Percentiles rank a stretch among this genome's conserved stretches.
Evolutionary conservation across 2,113 vertebrate genomes (phyloP).

Genomic region (Miniopterus natalensis): DNA sequence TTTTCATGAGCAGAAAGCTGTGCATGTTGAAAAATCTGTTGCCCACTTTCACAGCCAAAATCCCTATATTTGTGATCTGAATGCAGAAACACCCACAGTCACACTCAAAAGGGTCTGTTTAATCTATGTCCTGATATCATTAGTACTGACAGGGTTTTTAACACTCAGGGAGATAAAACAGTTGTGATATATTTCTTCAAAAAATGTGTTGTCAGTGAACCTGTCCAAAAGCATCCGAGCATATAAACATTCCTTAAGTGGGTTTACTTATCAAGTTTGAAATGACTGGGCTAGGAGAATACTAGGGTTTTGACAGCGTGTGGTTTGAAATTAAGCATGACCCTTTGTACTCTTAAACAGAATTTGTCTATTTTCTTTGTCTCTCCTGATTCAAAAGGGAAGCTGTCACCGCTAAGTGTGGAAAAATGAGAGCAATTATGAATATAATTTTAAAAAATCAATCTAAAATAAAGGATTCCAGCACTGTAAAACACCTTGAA

Average conservation of each 20-base stretch:
- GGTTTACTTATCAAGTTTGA: slow-evolving; percentile 84
- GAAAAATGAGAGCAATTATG: slow-evolving; percentile 66
- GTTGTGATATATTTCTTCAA: slow-evolving; percentile 87
- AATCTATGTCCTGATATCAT: slow-evolving; percentile 85
- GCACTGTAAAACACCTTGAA: slow-evolving; percentile 46
- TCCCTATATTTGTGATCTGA: slow-evolving; percentile 78
- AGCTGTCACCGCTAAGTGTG: slow-evolving; percentile 61
- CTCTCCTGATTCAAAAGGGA: slow-evolving; percentile 76
- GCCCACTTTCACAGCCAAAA: slow-evolving; percentile 43
- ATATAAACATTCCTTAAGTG: slow-evolving; percentile 83
- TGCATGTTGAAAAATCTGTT: slow-evolving; percentile 20
- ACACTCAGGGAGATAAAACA: slow-evolving; percentile 84
- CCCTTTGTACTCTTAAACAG: slow-evolving; percentile 70
- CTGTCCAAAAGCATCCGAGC: slow-evolving; percentile 81
- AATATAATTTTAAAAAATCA: slow-evolving; percentile 76
- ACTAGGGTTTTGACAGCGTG: slow-evolving; percentile 80
- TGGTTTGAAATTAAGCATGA: slow-evolving; percentile 83
- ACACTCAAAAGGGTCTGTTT: slow-evolving; percentile 83
- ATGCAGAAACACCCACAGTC: slow-evolving; percentile 79
- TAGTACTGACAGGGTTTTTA: slow-evolving; percentile 87
- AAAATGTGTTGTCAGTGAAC: slow-evolving; percentile 86
- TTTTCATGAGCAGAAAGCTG: not conserved
- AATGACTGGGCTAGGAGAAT: slow-evolving; percentile 80
- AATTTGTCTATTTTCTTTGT: slow-evolving; percentile 80
- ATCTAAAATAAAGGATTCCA: slow-evolving; percentile 47